Evolutionary conservation across 2,797 vertebrate genomes (phyloP).

Genomic region (Cossypha dichroa): DNA sequence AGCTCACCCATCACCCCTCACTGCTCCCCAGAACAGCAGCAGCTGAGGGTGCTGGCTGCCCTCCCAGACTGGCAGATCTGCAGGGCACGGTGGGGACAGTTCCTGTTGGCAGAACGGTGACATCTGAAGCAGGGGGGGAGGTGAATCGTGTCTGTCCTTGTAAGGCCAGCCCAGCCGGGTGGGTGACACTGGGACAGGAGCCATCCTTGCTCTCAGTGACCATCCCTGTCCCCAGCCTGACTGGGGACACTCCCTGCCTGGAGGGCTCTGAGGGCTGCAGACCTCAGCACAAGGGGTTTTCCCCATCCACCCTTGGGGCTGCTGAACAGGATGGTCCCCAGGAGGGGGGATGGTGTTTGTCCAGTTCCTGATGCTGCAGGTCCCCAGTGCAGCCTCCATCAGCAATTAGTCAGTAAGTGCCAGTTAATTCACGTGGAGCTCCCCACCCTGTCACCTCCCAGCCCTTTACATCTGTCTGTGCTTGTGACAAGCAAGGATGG

Average conservation of each 20-base stretch:
- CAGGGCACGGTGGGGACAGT: neutral
- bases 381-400: neutral
- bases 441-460: neutral
- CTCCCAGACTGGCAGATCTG: neutral
- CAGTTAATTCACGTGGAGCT: neutral
- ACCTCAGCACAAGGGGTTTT: neutral
- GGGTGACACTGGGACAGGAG: neutral
- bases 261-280: neutral
- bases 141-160: neutral
- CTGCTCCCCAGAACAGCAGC: neutral
- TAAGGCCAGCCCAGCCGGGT: neutral
- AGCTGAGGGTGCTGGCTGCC: neutral
- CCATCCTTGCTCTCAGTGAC: neutral
- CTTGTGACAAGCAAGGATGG: neutral
- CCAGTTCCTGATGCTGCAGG: neutral
- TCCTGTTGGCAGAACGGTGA: accelerated
- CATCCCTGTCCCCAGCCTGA: neutral
- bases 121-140: neutral
- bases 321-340: neutral
- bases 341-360: neutral
- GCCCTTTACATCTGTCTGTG: neutral
- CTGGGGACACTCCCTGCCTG: neutral
- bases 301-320: accelerated
- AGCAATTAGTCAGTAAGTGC: neutral
- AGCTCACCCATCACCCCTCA: accelerated